A percentile compares a stretch with the other conserved stretches of the same genome.
These are phyloP conservation scores for Acleris sparsana DNA, from an alignment of 2,888 invertebrate genomes.

Conservation along the genomic window DNA sequence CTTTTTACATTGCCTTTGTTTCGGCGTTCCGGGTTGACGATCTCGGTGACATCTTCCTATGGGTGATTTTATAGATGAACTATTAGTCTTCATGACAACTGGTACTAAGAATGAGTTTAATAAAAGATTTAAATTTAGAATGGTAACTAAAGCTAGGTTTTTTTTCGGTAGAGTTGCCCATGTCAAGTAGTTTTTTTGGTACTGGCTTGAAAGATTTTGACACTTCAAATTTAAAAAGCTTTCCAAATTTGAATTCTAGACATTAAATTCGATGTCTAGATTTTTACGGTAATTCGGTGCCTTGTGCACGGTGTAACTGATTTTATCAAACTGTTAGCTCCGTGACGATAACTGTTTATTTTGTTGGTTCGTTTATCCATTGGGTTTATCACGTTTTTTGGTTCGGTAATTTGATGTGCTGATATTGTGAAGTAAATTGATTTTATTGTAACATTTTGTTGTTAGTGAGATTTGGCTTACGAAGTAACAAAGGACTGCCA, in stretches of 20 bases:
- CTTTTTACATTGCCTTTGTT: conserved; percentile 39
- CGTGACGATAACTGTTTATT: conserved; percentile 22
- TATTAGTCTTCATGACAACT: not conserved
- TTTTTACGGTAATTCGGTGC: conserved; percentile 6
- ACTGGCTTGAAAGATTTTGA: not conserved
- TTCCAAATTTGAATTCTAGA: not conserved
- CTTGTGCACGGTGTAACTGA: conserved; percentile 5
- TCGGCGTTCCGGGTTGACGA: conserved; percentile 36
- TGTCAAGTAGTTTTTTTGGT: not conserved
- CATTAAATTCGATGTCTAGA: not conserved
- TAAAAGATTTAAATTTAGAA: not conserved
- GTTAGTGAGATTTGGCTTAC: not conserved
- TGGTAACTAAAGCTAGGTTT: no score
- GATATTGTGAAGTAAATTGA: conserved; percentile 10
- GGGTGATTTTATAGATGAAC: not conserved
- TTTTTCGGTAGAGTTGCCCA: not conserved
- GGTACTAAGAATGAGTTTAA: not conserved
- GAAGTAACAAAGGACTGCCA: not conserved
- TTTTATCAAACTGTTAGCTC: conserved; percentile 9
- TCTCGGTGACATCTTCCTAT: conserved; percentile 20
- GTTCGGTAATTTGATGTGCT: conserved; percentile 1
- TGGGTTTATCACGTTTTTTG: conserved; percentile 15
- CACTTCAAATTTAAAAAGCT: not conserved
- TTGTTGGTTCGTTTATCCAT: conserved; percentile 14
- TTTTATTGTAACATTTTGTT: not conserved